phyloP scores from a whole-genome alignment of 2,888 invertebrate genomes.

The Hypomecis punctinalis region DNA sequence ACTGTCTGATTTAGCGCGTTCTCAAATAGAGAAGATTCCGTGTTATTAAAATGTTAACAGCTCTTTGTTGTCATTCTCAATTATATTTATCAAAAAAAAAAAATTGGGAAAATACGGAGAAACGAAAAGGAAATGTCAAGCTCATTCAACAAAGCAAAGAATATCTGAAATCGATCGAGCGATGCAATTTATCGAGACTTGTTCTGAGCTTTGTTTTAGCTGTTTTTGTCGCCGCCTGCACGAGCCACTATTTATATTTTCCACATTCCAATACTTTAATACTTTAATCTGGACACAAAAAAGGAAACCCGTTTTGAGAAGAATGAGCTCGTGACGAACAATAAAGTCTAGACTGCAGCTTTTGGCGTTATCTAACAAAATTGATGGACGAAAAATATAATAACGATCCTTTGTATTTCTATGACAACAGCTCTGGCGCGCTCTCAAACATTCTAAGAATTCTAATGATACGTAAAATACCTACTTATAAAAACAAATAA shows the following conservation, averaged over 20 bases:
- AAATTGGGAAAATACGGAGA: too few species aligned
- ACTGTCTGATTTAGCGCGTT: too few species aligned
- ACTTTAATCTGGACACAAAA: conserved; percentile 13
- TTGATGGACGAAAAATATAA: background rate
- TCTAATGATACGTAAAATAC: too few species aligned
- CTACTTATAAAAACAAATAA: too few species aligned
- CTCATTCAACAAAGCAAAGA: too few species aligned
- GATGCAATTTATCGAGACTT: background rate
- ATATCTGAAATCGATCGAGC: background rate
- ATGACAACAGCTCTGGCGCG: too few species aligned
- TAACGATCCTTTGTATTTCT: background rate
- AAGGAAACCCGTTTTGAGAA: conserved; percentile 2
- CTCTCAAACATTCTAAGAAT: too few species aligned
- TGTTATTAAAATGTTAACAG: too few species aligned
- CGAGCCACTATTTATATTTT: background rate
- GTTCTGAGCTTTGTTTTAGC: conserved; percentile 3
- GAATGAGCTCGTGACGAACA: background rate
- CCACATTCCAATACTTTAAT: conserved; percentile 10
- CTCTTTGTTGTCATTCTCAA: too few species aligned
- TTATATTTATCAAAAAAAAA: too few species aligned
- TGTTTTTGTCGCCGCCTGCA: background rate
- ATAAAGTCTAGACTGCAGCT: conserved; percentile 5
- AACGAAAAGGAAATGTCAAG: too few species aligned
- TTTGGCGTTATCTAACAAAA: background rate
- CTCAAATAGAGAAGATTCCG: too few species aligned